Conservation (phyloP, 92 coral and sea anemone genomes). For the Parazoanthus swiftii region DNA sequence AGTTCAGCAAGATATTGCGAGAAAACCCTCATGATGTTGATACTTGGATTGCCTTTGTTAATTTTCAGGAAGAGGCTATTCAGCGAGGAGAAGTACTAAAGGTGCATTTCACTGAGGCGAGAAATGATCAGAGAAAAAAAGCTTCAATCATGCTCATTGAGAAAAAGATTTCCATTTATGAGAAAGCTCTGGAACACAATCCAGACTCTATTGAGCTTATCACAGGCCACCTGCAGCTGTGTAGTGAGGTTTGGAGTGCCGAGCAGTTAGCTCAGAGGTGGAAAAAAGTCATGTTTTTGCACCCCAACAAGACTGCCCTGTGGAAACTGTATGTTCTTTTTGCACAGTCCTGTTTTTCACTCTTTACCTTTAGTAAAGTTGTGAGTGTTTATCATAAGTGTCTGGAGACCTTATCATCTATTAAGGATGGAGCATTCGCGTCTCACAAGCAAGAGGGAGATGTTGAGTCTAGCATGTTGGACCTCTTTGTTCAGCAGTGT, state of each 20-base stretch:
- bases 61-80: constrained; percentile 72
- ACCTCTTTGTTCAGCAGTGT: constrained; percentile 80
- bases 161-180: constrained; percentile 84
- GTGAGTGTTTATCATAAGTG: constrained; percentile 75
- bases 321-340: constrained; percentile 89
- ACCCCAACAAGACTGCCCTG: constrained; percentile 77
- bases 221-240: constrained; percentile 66
- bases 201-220: constrained; percentile 77
- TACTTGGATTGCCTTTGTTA: constrained; percentile 77
- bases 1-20: constrained; percentile 69
- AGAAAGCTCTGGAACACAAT: constrained; percentile 89
- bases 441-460: constrained; percentile 83
- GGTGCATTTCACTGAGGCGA: constrained; percentile 57
- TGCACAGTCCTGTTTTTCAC: constrained; percentile 82
- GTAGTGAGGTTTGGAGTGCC: constrained; percentile 65
- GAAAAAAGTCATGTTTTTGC: constrained; percentile 76
- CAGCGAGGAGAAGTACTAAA: constrained; percentile 51
- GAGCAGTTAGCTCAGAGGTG: constrained; percentile 76
- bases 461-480: constrained; percentile 83
- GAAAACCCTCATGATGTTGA: constrained; percentile 80
- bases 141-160: constrained; percentile 59
- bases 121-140: constrained; percentile 72
- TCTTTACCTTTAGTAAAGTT: constrained; percentile 74
- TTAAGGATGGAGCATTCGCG: constrained; percentile 82
- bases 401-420: constrained; percentile 76